Evolutionary conservation across 2,888 invertebrate genomes (phyloP), one percentile per base, ranked within the genome.

Genomic region (Heliconius hortense): DNA sequence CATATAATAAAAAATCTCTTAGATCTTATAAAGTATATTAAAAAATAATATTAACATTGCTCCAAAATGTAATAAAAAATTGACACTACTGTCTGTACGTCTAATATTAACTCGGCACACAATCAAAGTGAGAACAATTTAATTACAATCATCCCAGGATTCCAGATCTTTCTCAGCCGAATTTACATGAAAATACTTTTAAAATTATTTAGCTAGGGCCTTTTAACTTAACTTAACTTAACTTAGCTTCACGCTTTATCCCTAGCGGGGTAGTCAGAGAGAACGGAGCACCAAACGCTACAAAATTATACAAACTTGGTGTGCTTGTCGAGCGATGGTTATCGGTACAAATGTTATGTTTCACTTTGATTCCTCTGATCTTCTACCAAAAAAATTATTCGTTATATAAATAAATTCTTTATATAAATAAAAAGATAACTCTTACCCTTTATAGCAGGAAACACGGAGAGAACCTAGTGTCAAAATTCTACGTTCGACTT

Each of bases 91-190:
- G 69, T 56, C 69, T 7, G 69, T n/a, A 69, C 53, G 48, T 48
- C 43, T 53, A 74, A 63, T 63, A 63, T 59, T 63, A 63, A 74
- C 60, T 70, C 63, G 43, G 28, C 43, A 39, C 62, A 77, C 68
- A 77, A 69, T 69, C 31, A 75, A 71, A 64, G 69, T 53, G 63
- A 63, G 35, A 73, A 73, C 64, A 66, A 73, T 73, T 75, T 77
- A 77, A 75, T 77, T 75, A 77, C 70, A 75, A 77, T 53, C 53
- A 72, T 24, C 72, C 76, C 64, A 71, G 73, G 13, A 66, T 24
- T 39, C 64, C 39, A 76, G 69, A 80, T 80, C 78, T 76, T 75
- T 77, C 74, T 79, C 71, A 78, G 79, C 78, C 77, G 75, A 75
- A 59, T 74, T 67, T 74, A 72, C 56, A 59, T 63, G 71, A 70